Evolutionary conservation across 2,113 vertebrate species (phyloP).

Genomic region (Laticauda colubrina): DNA sequence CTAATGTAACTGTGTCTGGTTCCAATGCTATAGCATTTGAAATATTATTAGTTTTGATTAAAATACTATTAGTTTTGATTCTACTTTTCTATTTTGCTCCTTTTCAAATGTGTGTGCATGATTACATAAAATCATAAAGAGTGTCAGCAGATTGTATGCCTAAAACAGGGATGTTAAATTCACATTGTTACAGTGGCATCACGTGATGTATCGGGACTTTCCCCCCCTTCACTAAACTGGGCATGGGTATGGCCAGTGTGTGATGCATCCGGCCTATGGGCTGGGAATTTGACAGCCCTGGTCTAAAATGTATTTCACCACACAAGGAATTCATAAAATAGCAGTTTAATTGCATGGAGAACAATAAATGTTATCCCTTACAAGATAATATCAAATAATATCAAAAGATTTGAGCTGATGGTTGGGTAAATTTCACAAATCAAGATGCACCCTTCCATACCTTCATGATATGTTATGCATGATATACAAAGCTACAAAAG

Average conservation of each 20-base stretch:
- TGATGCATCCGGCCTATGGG: too few relatives aligned
- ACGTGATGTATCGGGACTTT: too few relatives aligned
- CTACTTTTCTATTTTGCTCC: neutral
- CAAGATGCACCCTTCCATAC: neutral
- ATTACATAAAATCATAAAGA: neutral
- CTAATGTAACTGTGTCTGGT: neutral
- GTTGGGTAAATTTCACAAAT: conserved; percentile 11
- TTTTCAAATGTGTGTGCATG: neutral
- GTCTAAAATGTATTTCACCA: conserved; percentile 10
- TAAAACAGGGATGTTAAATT: neutral
- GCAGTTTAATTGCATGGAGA: neutral
- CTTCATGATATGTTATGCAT: neutral
- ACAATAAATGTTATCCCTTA: neutral
- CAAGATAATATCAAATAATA: neutral
- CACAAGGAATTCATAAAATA: conserved; percentile 18
- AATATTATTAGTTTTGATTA: too few relatives aligned
- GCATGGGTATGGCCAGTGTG: too few relatives aligned
- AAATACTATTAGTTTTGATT: too few relatives aligned
- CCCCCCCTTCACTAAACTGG: too few relatives aligned
- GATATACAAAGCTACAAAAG: too few relatives aligned
- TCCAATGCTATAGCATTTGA: too few relatives aligned
- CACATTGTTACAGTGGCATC: too few relatives aligned
- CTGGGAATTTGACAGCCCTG: too few relatives aligned
- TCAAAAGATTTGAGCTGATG: neutral
- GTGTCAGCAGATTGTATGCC: neutral